These are phyloP conservation scores for Cyphomyrmex costatus DNA, from an alignment of 1,140 invertebrate species.

Conservation along the genomic window DNA sequence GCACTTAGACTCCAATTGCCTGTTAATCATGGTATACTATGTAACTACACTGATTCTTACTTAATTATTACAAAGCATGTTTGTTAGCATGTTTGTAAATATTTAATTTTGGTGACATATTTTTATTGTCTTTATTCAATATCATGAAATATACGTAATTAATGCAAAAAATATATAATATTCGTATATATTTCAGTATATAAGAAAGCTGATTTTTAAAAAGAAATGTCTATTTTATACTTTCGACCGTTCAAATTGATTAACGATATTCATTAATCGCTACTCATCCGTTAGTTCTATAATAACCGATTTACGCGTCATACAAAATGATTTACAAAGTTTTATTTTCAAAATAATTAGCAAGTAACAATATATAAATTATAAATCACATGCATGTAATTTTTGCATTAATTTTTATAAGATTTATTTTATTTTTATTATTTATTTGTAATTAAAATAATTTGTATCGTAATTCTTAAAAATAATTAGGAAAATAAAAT, in stretches of 20 bases:
- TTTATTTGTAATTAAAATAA: not conserved
- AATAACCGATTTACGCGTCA: slow-evolving; percentile 11
- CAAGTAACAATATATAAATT: not conserved
- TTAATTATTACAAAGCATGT: no score
- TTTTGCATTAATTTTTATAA: not conserved
- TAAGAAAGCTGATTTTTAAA: slow-evolving; percentile 40
- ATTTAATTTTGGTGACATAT: slow-evolving; percentile 85
- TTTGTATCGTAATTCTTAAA: not conserved
- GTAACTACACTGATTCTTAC: no score
- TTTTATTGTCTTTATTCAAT: slow-evolving; percentile 80
- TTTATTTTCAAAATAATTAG: slow-evolving; percentile 5
- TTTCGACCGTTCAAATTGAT: slow-evolving; percentile 42
- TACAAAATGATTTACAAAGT: not conserved
- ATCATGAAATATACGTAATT: slow-evolving; percentile 2
- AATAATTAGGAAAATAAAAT: not conserved
- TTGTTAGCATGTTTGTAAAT: no score
- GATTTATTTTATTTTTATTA: not conserved
- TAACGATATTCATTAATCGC: not conserved
- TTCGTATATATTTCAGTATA: not conserved
- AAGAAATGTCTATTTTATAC: slow-evolving; percentile 41
- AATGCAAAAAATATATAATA: not conserved
- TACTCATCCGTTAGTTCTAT: not conserved
- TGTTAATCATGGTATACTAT: no score
- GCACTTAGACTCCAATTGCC: no score
- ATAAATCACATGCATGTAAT: not conserved